phyloP scores from a whole-genome alignment of 64 coral and sea anemone species.

The Exaiptasia diaphana region DNA sequence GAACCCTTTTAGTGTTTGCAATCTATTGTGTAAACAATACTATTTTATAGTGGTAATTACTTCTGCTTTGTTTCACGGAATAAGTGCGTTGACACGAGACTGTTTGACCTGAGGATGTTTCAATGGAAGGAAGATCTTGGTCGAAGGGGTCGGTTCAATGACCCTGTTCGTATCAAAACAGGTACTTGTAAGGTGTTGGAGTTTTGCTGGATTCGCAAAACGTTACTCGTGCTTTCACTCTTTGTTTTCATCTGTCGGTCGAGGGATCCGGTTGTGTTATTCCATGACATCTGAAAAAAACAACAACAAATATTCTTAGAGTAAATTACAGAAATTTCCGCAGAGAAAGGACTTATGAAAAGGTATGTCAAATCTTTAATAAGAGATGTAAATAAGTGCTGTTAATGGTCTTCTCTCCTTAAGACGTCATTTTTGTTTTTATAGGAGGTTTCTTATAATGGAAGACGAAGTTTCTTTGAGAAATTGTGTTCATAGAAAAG shows the following conservation, averaged over 20 bases:
- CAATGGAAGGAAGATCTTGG: constrained; percentile 8
- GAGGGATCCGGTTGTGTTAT: not conserved
- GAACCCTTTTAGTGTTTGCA: too few species aligned
- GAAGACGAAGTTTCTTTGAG: not conserved
- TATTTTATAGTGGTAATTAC: too few species aligned
- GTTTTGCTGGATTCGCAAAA: not conserved
- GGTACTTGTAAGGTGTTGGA: not conserved
- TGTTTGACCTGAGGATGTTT: too few species aligned
- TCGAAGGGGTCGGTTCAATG: not conserved
- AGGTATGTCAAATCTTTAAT: too few species aligned
- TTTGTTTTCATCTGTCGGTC: not conserved
- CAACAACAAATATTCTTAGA: not conserved
- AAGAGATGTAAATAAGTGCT: too few species aligned
- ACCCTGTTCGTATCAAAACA: not conserved
- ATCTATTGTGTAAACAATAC: too few species aligned
- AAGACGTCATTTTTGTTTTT: too few species aligned
- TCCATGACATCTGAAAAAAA: not conserved
- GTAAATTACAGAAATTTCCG: not conserved
- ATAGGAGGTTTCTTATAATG: not conserved
- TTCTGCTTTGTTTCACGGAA: too few species aligned
- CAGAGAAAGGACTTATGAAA: not conserved
- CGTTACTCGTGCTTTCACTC: not conserved
- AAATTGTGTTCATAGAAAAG: not conserved
- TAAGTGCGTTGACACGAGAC: too few species aligned
- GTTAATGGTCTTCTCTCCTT: too few species aligned